phyloP scores from a whole-genome alignment of 2,113 vertebrate genomes.

The Rostratula benghalensis region DNA sequence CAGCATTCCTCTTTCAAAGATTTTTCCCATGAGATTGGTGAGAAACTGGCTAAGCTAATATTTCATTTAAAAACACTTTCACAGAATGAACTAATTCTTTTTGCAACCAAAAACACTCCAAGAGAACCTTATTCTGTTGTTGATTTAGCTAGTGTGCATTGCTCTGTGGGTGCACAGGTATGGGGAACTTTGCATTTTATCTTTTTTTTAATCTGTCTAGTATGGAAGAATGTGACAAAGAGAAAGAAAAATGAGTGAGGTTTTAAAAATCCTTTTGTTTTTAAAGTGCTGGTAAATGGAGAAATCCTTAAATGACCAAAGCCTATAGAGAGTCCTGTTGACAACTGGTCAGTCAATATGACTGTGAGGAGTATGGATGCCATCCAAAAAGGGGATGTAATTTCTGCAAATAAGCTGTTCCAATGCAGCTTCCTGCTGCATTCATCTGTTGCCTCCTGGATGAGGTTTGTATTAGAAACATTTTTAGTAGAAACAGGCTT shows the following conservation, averaged over 20 bases:
- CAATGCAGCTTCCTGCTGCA: neutral
- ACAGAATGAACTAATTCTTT: neutral
- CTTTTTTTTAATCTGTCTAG: neutral
- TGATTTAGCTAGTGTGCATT: neutral
- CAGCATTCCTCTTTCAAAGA: neutral
- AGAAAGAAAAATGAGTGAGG: neutral
- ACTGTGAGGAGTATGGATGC: neutral
- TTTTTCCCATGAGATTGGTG: neutral
- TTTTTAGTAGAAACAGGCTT: neutral
- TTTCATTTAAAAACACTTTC: neutral
- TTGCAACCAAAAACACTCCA: neutral
- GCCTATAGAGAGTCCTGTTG: neutral
- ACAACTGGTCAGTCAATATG: neutral
- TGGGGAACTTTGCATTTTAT: fast-evolving
- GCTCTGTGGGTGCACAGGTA: neutral
- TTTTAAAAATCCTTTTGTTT: neutral
- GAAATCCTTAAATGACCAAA: neutral
- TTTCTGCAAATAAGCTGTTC: neutral
- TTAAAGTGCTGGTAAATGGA: neutral
- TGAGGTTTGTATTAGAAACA: neutral
- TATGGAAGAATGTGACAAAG: neutral
- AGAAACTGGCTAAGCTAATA: neutral
- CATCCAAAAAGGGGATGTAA: neutral
- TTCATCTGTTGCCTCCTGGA: neutral
- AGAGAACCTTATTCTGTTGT: neutral